Conservation (phyloP, 2,888 invertebrate genomes). For the Plebejus argus region DNA sequence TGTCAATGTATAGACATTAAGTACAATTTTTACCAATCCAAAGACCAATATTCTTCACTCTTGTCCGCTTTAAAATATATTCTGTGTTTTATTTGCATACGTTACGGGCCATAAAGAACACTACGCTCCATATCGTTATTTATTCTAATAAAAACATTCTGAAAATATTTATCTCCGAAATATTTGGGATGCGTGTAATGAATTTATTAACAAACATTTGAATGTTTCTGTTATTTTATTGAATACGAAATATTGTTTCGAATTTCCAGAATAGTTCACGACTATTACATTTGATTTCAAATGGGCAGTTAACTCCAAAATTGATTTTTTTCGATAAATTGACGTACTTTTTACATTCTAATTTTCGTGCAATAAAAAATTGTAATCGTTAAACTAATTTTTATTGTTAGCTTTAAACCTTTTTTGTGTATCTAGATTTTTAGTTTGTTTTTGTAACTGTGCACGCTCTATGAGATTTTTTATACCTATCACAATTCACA, state of each 20-base stretch:
- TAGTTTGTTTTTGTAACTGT: no score
- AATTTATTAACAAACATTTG: conserved; percentile 20
- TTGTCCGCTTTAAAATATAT: background rate
- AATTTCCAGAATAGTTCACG: background rate
- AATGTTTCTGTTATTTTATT: background rate
- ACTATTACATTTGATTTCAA: background rate
- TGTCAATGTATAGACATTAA: no score
- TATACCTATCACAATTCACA: no score
- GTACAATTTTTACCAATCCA: no score
- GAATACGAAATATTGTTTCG: conserved; percentile 9
- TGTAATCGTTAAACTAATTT: background rate
- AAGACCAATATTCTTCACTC: background rate
- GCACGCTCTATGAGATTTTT: no score
- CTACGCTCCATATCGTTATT: conserved; percentile 22
- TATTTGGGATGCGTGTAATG: conserved; percentile 27
- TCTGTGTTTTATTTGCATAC: conserved; percentile 22
- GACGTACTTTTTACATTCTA: background rate
- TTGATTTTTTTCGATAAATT: background rate
- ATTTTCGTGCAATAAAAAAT: no score
- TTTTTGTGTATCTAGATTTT: no score
- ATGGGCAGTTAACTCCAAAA: background rate
- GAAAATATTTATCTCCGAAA: conserved; percentile 27
- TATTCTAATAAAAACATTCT: conserved; percentile 26
- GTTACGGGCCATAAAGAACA: conserved; percentile 18
- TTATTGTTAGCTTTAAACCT: no score